These are phyloP conservation scores for Eueides isabella DNA, from an alignment of 1,140 invertebrate genomes.

Conservation along the genomic window DNA sequence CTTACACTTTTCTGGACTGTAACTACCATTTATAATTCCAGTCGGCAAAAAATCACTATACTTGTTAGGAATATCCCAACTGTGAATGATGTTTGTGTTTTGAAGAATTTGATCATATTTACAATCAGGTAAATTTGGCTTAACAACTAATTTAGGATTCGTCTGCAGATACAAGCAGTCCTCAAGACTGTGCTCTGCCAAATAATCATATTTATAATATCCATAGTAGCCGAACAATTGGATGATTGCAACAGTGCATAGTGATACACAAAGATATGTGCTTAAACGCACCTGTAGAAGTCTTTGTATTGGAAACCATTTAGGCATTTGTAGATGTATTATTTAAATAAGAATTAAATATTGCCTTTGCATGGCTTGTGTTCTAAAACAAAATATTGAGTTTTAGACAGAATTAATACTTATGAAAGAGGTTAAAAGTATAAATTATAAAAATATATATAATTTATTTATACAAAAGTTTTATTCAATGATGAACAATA, in stretches of 20 bases:
- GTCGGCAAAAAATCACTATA: slow-evolving; percentile 51
- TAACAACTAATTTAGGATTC: slow-evolving; percentile 52
- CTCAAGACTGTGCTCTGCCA: slow-evolving; percentile 49
- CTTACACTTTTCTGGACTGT: slow-evolving; percentile 88
- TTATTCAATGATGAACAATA: too few species aligned
- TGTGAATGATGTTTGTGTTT: slow-evolving; percentile 42
- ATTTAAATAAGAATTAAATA: not conserved
- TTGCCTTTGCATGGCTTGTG: not conserved
- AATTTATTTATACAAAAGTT: too few species aligned
- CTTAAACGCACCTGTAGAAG: slow-evolving; percentile 49
- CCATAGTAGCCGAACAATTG: slow-evolving; percentile 56
- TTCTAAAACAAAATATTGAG: slow-evolving; percentile 7
- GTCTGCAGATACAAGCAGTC: slow-evolving; percentile 53
- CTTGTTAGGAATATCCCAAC: slow-evolving; percentile 51
- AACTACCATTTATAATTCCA: slow-evolving; percentile 83
- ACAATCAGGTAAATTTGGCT: slow-evolving; percentile 54
- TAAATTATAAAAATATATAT: too few species aligned
- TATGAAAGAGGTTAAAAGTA: too few species aligned
- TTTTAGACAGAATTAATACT: not conserved
- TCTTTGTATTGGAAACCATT: slow-evolving; percentile 52
- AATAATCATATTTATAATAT: slow-evolving; percentile 56
- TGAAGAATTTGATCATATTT: slow-evolving; percentile 58
- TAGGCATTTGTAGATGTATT: slow-evolving; percentile 53
- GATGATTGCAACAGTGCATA: slow-evolving; percentile 52
- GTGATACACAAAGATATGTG: slow-evolving; percentile 38